A percentile compares a stretch with the other conserved stretches of the same genome.
phyloP scores from a whole-genome alignment of 2,888 invertebrate species.

The Eumerus sabulonum region DNA sequence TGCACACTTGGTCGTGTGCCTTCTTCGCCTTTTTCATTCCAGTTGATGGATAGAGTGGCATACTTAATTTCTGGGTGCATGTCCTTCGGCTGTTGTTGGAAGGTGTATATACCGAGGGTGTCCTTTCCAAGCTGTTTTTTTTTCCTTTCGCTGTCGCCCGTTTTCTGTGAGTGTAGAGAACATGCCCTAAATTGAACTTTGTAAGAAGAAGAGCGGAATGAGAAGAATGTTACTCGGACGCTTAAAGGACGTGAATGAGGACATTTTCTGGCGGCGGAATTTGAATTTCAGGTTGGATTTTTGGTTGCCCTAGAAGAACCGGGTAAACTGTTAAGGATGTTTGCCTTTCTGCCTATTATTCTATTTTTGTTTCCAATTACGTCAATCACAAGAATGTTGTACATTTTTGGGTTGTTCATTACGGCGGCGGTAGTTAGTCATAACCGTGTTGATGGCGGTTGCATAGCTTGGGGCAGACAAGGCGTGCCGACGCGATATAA shows the following conservation, averaged over 20 bases:
- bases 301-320: too few relatives aligned
- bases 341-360: not conserved
- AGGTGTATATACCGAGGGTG: slow-evolving; percentile 5
- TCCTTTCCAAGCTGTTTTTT: slow-evolving; percentile 6
- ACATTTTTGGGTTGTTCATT: too few relatives aligned
- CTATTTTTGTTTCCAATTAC: slow-evolving; percentile 32
- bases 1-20: not conserved
- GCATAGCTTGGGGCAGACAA: too few relatives aligned
- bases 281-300: slow-evolving; percentile 9
- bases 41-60: slow-evolving; percentile 36
- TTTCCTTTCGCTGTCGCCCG: slow-evolving; percentile 9
- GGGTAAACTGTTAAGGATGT: too few relatives aligned
- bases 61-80: slow-evolving; percentile 42
- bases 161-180: slow-evolving; percentile 15
- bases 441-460: too few relatives aligned
- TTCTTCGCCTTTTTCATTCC: slow-evolving; percentile 4
- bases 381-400: not conserved
- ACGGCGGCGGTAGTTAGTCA: too few relatives aligned
- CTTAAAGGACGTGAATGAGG: slow-evolving; percentile 33
- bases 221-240: not conserved
- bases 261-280: slow-evolving; percentile 31
- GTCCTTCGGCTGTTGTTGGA: slow-evolving; percentile 15
- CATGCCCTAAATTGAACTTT: slow-evolving; percentile 52
- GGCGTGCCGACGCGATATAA: too few relatives aligned
- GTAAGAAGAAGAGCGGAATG: not conserved